Evolutionary conservation across 2,113 vertebrate genomes (phyloP), one percentile per base, ranked within the genome.

Genomic region (Stercorarius parasiticus): DNA sequence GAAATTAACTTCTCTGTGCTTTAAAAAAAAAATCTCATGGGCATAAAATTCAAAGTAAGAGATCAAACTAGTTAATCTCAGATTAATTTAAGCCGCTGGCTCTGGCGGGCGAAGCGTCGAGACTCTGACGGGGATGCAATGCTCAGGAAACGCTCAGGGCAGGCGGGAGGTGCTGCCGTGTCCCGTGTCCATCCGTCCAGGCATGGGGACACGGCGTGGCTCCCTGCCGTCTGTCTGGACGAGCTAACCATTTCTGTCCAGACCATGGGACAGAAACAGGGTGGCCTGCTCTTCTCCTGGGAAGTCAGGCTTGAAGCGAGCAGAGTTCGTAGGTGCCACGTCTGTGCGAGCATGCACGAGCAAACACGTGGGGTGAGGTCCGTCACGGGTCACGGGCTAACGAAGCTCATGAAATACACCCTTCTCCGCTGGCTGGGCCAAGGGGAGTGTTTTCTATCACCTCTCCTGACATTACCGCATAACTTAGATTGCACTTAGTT

Each of bases 71-170:
- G 23, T 90, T 95, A 76, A 94, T 92, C 96, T 72, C 53, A 1
- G 87, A 65, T 95, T 77, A 85, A 93, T 53, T 65, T 5, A 26
- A 91, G 18, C 15, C 1, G 1, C 66, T 42, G 69, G 38, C 72
- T 74, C 25, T 0, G 2, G 3, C 0, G 14, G 36, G 65, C 0
- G 14, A 29, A n/a, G 69, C 47, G 2, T 4, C 18, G 1, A 27
- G 83, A 59, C 38, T 66, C 13, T 21, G 65, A 20, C 7, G 15
- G 61, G 74, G 66, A 2, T 4, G 71, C 4, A 5, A 13, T 2
- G 29, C 64, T 32, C 29, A 32, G 42, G 29, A 66, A 43, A 43
- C 0, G 13, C 42, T 22, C 64, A 11, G 64, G 30, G 8, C 38
- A 7, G 49, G 64, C 2, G 1, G 82, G 65, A 56, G 62, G 17